phyloP scores from a whole-genome alignment of 2,888 invertebrate genomes.

The Pachymerium ferrugineum region DNA sequence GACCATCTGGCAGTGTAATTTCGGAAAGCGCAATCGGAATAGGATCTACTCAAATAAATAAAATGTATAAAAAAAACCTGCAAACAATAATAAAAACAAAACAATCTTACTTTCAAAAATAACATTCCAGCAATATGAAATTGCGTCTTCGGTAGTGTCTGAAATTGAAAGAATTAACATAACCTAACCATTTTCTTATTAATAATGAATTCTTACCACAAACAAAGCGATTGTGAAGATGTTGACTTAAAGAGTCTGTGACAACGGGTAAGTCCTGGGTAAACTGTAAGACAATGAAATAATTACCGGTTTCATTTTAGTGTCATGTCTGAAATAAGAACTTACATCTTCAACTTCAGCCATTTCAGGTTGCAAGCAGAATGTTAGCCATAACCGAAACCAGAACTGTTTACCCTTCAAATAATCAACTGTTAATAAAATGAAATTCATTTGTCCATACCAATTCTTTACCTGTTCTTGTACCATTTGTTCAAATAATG shows the following conservation, averaged over 20 bases:
- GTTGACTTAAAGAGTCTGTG: background rate
- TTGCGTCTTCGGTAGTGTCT: background rate
- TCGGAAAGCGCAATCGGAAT: background rate
- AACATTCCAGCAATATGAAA: background rate
- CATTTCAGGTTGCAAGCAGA: background rate
- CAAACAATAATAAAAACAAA: background rate
- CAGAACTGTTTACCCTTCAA: background rate
- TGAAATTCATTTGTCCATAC: background rate
- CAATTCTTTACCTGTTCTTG: background rate
- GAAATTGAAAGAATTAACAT: background rate
- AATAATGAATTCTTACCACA: background rate
- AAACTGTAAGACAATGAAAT: background rate
- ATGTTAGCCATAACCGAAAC: background rate
- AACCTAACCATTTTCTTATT: background rate
- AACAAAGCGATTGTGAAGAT: background rate
- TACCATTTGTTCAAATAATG: background rate
- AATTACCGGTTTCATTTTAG: too few relatives aligned
- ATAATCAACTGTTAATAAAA: background rate
- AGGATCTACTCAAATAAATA: background rate
- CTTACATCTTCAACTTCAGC: background rate
- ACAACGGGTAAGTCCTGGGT: background rate
- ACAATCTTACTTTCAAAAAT: background rate
- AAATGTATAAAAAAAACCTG: background rate
- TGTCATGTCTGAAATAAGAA: background rate
- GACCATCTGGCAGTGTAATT: background rate